Base-by-base conservation (phyloP, 2,113 vertebrate species). In the Dascyllus trimaculatus region DNA sequence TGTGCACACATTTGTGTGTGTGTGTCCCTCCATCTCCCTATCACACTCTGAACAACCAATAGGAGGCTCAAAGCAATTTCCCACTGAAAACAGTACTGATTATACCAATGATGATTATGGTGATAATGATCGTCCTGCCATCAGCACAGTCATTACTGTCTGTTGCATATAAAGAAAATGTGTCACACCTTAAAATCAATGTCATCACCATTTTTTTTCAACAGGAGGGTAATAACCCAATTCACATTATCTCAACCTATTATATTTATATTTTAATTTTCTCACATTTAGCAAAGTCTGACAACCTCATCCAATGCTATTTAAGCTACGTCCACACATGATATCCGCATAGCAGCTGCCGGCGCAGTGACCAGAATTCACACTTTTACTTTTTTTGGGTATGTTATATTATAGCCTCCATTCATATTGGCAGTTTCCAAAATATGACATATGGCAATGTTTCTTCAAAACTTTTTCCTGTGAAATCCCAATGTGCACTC, bases 21-120 rank as follows among this genome's bases (percentile, higher is more conserved):
- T 56, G 52, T 57, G 56, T 68, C 8, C 4, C 59, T 86, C 59
- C 74, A 75, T 88, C 81, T 87, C 78, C 72, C 75, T 68, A 88
- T 90, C 84, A 75, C 82, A 78, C 76, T 68, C 46, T 69, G 65
- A 85, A 79, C 80, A 81, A 81, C 88, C 90, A 91, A 87, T 85
- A 78, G 80, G 53, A 84, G 71, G 35, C 78, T 82, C 71, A 88
- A 81, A 91, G 91, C 86, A 90, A 91, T 91, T 81, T 88, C 71
- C 85, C 70, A 90, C 71, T 91, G 85, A 92, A 88, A 92, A 92
- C 88, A 91, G 84, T 72, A 72, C 85, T 90, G 91, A 93, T 92
- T 92, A 92, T 88, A 88, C 75, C 78, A 89, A 86, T 84, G 84
- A 88, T 89, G 84, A 91, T 92, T 87, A 91, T 73, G 75, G 74